Base-by-base conservation (phyloP, 2,113 vertebrate species). In the Patagioenas fasciata region DNA sequence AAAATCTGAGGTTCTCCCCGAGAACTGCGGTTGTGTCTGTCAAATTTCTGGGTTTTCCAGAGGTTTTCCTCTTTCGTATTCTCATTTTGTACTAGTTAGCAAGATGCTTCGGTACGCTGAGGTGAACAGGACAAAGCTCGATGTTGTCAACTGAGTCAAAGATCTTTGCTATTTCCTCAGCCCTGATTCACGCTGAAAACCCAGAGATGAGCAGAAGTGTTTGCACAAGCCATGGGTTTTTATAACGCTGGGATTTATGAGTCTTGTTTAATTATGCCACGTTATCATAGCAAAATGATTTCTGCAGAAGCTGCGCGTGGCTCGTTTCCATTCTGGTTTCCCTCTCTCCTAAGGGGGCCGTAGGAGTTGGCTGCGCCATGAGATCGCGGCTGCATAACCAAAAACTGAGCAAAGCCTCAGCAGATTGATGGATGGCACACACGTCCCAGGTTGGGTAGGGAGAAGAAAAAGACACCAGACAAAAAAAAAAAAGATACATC, bases 21-120 rank as follows among this genome's bases (percentile, higher is more conserved):
- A 21, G 47, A 91, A 32, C 18, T 1, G 7, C 44, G 15, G 50
- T 44, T 48, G 31, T n/a, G n/a, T 36, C 48, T 32, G 42, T 29
- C 19, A n/a, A 53, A 57, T 72, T 92, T 75, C 48, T 72, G 21
- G 29, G 4, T 72, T 48, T 92, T 89, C 50, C 64, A 73, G 40
- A 53, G 70, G 21, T 19, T 87, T 64, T 88, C 48, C 5, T 67
- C 42, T 36, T 32, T 18, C 4, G 1, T 38, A 47, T 69, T 6
- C 40, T 50, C n/a, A 21, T 74, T 73, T 31, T 53, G 14, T 40
- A 6, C 60, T 51, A 11, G 38, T 67, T 58, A 19, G 25, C 34
- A 7, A n/a, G 36, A 16, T 62, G 54, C 44, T 36, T 2, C 1
- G 1, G 1, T 13, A 1, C 0, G 2, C n/a, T 1, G 3, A 34